phyloP scores from a whole-genome alignment of 2,113 vertebrate species.

The Hoplias malabaricus region DNA sequence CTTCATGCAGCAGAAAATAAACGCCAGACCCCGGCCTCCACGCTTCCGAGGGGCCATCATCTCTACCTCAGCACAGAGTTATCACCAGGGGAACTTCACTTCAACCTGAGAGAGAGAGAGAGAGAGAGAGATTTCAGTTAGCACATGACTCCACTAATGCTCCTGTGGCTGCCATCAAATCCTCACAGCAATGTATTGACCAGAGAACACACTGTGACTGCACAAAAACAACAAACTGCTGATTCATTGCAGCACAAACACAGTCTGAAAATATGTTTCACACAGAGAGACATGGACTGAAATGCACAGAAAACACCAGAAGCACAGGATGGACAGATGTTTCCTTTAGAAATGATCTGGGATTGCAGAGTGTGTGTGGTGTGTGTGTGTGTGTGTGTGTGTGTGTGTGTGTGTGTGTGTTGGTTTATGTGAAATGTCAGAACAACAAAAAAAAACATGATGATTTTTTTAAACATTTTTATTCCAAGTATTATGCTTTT shows the following conservation, averaged over 20 bases:
- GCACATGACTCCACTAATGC: no score
- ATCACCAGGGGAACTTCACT: conserved; percentile 11
- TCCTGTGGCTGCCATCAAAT: no score
- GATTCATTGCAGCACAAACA: no score
- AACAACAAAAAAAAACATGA: no score
- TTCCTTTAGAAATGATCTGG: conserved; percentile 11
- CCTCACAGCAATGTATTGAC: no score
- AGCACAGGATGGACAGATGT: conserved; percentile 37
- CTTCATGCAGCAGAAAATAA: conserved; percentile 90
- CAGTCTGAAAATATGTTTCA: conserved; percentile 12
- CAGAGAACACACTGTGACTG: no score
- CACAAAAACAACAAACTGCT: no score
- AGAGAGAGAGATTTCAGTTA: background rate
- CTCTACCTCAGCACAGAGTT: conserved; percentile 1
- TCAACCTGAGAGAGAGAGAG: conserved; percentile 24
- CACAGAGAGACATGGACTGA: conserved; percentile 15
- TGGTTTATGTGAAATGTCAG: conserved; percentile 26
- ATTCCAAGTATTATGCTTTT: no score
- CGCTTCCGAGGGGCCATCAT: conserved; percentile 85
- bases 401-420: conserved; percentile 6
- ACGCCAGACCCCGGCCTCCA: conserved; percentile 76
- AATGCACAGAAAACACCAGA: background rate
- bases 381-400: conserved; percentile 17
- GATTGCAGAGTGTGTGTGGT: no score
- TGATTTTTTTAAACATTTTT: no score